A percentile compares a stretch with the other conserved stretches of the same genome.
Evolutionary conservation across 2,797 vertebrate genomes (phyloP).

Genomic region (Bradypus variegatus): DNA sequence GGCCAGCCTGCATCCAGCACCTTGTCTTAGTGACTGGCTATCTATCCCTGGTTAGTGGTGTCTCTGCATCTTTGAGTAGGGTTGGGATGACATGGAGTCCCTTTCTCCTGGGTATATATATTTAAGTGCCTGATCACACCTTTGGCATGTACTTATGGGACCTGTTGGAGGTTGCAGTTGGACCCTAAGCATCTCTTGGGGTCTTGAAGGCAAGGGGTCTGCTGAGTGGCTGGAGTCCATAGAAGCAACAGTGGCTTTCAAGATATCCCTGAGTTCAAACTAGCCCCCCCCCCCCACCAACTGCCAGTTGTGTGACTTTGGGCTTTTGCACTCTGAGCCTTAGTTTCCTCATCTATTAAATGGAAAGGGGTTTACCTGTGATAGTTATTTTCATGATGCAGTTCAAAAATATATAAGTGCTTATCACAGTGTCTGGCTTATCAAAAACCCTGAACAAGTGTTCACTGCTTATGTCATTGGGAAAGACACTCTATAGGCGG

Average conservation of each 20-base stretch:
- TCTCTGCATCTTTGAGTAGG: constrained; percentile 14
- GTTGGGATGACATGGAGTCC: background rate
- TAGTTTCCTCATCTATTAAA: constrained; percentile 22
- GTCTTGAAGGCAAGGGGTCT: background rate
- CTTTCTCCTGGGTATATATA: background rate
- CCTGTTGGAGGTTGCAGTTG: background rate
- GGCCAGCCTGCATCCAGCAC: constrained; percentile 15
- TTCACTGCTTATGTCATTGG: background rate
- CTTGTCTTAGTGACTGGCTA: constrained; percentile 13
- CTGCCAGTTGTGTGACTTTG: background rate
- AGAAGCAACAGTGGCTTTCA: constrained; percentile 4
- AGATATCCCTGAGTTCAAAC: background rate
- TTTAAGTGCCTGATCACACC: background rate
- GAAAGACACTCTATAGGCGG: background rate
- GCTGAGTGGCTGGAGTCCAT: background rate
- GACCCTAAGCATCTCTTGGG: background rate
- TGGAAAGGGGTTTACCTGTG: background rate
- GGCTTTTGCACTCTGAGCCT: constrained; percentile 28
- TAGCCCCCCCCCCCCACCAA: background rate
- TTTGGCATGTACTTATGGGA: constrained; percentile 7
- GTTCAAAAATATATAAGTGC: background rate
- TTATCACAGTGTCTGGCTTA: background rate
- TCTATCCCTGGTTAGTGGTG: background rate
- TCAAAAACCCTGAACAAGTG: background rate
- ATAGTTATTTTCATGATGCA: background rate